Base-by-base conservation (phyloP, 2,888 invertebrate species). In the Phrixothrix hirtus region DNA sequence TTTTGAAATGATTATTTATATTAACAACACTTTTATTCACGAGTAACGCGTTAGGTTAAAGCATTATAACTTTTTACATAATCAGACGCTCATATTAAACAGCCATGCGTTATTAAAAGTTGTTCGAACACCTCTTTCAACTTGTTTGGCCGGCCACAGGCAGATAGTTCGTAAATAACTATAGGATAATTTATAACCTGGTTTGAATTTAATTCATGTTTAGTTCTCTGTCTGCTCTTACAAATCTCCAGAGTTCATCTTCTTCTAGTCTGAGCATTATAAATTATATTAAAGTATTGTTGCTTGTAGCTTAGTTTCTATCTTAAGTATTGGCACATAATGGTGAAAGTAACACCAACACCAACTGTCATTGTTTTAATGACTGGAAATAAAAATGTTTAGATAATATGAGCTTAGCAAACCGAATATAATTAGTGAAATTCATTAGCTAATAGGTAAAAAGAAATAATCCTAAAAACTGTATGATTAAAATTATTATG, bases 151-250 rank as follows among this genome's bases (percentile, higher is more conserved):
- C 64, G 50, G 62, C 63, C 60, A 55, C 56, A 60, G 57, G 58
- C 67, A 59, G 58, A 59, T 58, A 58, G 60, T 58, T 60, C 58
- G 61, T 64, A 64, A 64, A 64, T 64, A 64, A 64, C 61, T 62
- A 61, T 60, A 59, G 57, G 60, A 61, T 64, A 64, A 64, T 64
- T 64, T 64, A 64, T 64, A 61, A 61, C 62, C 64, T 60, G 59
- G 64, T 64, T 64, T 66, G 70, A 64, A 64, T 69, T 71, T 69
- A 70, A 70, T 70, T 70, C 69, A 68, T 59, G 58, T 53, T 59
- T 57, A 55, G 64, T 62, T 65, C 60, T 60, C 45, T 57, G 49
- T 50, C 46, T 41, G 43, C 54, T 44, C 30, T 31, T 38, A 46
- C 10, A 48, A 47, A 41, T 49, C 41, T 47, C 32, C 17, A 43